These are phyloP conservation scores for Dipodomys stephensi DNA, from an alignment of 2,113 vertebrate species.

Conservation along the genomic window DNA sequence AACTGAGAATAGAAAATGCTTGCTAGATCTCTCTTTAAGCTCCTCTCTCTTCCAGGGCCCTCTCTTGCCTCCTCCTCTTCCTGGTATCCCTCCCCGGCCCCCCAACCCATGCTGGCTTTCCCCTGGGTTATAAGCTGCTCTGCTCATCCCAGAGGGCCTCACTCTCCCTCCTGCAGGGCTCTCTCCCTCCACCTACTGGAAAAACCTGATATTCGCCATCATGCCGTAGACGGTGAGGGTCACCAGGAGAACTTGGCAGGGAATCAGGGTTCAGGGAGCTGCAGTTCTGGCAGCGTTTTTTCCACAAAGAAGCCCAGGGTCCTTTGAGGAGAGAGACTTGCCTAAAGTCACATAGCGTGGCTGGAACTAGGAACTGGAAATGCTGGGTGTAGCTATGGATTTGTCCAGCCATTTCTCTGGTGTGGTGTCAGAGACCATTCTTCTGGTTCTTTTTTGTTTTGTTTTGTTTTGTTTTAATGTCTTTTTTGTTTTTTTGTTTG, in stretches of 20 bases:
- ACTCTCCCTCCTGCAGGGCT: neutral
- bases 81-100: neutral
- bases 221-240: neutral
- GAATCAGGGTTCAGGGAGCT: neutral
- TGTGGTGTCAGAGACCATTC: neutral
- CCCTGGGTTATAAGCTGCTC: too few species aligned
- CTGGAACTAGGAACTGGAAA: neutral
- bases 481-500: too few species aligned
- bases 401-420: neutral
- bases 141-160: too few species aligned
- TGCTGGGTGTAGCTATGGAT: neutral
- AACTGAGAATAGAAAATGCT: neutral
- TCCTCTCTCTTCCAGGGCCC: neutral
- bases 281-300: neutral
- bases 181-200: conserved; percentile 87
- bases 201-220: neutral
- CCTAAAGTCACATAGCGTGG: neutral
- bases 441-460: neutral
- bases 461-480: too few species aligned
- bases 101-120: too few species aligned
- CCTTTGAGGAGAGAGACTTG: neutral
- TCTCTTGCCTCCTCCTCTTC: neutral
- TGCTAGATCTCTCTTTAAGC: neutral
- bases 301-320: neutral
- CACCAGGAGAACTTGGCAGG: neutral